Conservation (phyloP, 2,797 vertebrate genomes). For the Prionace glauca region DNA sequence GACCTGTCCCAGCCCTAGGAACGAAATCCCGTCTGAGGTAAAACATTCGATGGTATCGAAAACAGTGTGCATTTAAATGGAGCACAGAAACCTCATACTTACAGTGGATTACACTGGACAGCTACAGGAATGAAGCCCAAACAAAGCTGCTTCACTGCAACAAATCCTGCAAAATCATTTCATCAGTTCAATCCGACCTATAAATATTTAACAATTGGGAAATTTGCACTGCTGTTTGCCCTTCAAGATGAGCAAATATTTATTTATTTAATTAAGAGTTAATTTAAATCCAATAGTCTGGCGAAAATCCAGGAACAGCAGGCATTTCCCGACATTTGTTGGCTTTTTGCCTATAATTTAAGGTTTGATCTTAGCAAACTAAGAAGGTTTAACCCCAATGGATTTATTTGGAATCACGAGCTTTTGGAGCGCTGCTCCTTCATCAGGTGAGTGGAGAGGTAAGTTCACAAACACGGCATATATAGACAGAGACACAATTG, state of each 20-base stretch:
- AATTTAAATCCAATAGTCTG: not conserved
- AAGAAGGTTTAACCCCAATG: too few relatives aligned
- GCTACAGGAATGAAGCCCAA: constrained; percentile 3
- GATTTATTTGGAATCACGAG: too few relatives aligned
- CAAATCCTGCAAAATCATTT: not conserved
- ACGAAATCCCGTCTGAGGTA: constrained; percentile 41
- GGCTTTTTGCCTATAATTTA: not conserved
- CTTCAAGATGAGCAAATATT: too few relatives aligned
- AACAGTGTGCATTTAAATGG: not conserved
- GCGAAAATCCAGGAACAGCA: not conserved
- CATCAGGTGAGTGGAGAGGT: too few relatives aligned
- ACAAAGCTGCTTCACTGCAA: not conserved
- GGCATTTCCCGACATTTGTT: not conserved
- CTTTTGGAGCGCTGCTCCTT: too few relatives aligned
- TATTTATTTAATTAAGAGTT: too few relatives aligned
- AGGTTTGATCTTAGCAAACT: not conserved
- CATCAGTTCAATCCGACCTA: not conserved
- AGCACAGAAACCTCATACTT: constrained; percentile 30
- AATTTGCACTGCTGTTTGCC: not conserved
- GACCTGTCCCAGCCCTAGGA: too few relatives aligned
- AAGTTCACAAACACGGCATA: too few relatives aligned
- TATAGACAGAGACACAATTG: too few relatives aligned
- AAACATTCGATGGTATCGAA: not conserved
- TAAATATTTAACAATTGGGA: constrained; percentile 4
- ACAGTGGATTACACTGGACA: not conserved